Base-by-base conservation (phyloP, 2,888 invertebrate genomes). In the Philaethria dido region DNA sequence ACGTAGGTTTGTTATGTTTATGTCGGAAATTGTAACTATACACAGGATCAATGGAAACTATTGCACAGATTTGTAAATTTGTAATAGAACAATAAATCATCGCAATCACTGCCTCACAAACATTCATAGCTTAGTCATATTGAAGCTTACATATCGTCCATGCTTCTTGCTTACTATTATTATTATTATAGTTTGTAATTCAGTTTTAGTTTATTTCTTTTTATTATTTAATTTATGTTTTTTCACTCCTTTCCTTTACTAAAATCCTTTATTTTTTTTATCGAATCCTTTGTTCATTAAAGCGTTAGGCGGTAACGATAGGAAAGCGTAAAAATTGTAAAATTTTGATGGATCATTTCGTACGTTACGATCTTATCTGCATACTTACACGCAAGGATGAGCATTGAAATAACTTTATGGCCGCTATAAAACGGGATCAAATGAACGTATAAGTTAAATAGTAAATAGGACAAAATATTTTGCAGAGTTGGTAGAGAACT, bases 31-130 rank as follows among this genome's bases (percentile, higher is more conserved):
- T 55, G 63, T 59, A 64, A 59, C n/a, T 55, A 25, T 39, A 20
- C 60, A 50, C 64, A 52, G 65, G 60, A 66, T 62, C 64, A 64
- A 54, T 69, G 70, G 73, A 62, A 68, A 66, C 64, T 74, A 69
- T 73, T 75, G 82, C 80, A 82, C 80, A 72, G 70, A 69, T 78
- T 69, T 60, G 57, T 66, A 73, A 72, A 71, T 66, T 78, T 75
- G 77, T 80, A 75, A 78, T 79, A 79, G 79, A 85, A 78, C 75
- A 78, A 86, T 87, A 86, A 84, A 84, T 77, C 75, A 84, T 85
- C 87, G 92, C 90, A 89, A 89, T 92, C 92, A 92, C 91, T 92
- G 92, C 92, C 92, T 92, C 92, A 89, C 92, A 84, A 81, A 92
- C 92, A 92, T 92, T 92, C 92, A 89, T 92, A 89, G 92, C 92